A percentile compares a stretch with the other conserved stretches of the same genome.
phyloP scores from a whole-genome alignment of 2,888 invertebrate genomes.

The Trisateles emortualis region DNA sequence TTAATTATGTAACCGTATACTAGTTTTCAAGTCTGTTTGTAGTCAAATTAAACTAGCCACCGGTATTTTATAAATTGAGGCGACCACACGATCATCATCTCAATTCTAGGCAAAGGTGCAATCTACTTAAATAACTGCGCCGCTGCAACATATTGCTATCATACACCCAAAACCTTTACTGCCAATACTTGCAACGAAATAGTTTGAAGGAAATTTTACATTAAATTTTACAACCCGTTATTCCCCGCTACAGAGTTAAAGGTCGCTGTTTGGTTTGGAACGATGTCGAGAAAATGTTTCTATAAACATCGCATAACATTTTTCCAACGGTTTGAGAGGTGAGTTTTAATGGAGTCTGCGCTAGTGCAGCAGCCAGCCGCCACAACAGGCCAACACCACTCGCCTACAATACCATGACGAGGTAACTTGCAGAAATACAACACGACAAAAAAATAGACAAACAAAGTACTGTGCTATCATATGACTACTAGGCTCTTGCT shows the following conservation, averaged over 20 bases:
- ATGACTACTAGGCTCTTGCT: too few species aligned
- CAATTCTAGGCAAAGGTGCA: too few species aligned
- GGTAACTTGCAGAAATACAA: conserved; percentile 7
- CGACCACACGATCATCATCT: too few species aligned
- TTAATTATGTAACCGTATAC: neutral
- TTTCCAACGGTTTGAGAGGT: conserved; percentile 30
- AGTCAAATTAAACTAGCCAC: too few species aligned
- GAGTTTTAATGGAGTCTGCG: conserved; percentile 47
- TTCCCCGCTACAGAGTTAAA: neutral
- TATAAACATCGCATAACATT: conserved; percentile 34
- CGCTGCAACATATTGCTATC: too few species aligned
- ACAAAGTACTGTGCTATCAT: too few species aligned
- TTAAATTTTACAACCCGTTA: conserved; percentile 7
- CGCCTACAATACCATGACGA: neutral
- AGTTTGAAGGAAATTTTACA: conserved; percentile 3
- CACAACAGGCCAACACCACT: conserved; percentile 3
- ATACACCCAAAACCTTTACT: too few species aligned
- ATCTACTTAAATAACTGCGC: too few species aligned
- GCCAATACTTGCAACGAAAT: too few species aligned
- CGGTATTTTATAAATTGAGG: too few species aligned
- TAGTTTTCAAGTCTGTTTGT: too few species aligned
- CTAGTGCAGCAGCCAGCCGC: conserved; percentile 16
- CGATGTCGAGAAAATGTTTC: conserved; percentile 16
- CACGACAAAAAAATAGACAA: too few species aligned
- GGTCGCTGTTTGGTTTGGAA: neutral